Conservation (phyloP, 2,113 vertebrate genomes). For the Bothrops jararaca region DNA sequence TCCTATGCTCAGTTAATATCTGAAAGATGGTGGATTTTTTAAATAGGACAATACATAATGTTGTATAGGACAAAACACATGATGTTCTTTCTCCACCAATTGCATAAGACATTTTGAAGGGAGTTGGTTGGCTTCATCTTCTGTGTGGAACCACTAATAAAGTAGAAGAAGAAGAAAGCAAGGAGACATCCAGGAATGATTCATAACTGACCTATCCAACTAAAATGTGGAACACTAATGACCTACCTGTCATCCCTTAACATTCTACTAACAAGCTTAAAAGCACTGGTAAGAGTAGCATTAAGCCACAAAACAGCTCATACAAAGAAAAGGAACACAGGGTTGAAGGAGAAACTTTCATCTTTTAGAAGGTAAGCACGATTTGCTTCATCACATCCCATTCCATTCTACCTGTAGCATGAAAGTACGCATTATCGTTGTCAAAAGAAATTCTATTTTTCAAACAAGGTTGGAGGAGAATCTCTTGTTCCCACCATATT, state of each 20-base stretch:
- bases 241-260: slow-evolving; percentile 53
- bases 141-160: background rate
- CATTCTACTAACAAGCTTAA: slow-evolving; percentile 50
- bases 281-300: slow-evolving; percentile 37
- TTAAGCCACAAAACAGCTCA: slow-evolving; percentile 6
- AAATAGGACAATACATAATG: background rate
- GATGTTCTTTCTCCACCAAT: background rate
- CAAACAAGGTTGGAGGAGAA: background rate
- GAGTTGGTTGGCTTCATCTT: background rate
- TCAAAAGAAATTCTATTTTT: background rate
- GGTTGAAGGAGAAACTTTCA: background rate
- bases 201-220: slow-evolving; percentile 51
- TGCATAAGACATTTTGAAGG: background rate
- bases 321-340: background rate
- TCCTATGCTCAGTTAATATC: background rate
- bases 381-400: background rate
- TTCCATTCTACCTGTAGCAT: rapidly evolving
- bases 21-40: background rate
- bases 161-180: background rate
- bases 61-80: background rate
- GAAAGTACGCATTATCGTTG: background rate
- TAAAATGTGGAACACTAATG: slow-evolving; percentile 19
- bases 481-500: background rate
- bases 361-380: slow-evolving; percentile 48
- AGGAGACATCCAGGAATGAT: slow-evolving; percentile 44